Evolutionary conservation across 2,113 vertebrate genomes (phyloP), one percentile per base, ranked within the genome.

Genomic region (Tragelaphus strepsiceros): DNA sequence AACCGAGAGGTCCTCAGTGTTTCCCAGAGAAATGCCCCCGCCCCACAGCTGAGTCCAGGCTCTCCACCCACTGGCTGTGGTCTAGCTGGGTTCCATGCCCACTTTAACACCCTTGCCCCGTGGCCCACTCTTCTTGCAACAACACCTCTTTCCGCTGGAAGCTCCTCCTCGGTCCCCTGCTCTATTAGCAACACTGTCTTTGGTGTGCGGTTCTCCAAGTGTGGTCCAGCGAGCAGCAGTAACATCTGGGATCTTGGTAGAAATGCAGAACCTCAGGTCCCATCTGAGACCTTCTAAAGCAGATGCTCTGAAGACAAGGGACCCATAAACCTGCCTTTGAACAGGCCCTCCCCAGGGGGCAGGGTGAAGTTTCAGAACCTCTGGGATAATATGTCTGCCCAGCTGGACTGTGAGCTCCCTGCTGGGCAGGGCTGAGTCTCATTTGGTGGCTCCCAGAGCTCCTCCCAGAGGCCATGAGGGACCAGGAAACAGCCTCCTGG

Each of bases 21-120:
- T 39, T 15, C 71, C 30, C 17, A 24, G 59, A 87, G 46, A n/a
- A 32, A 30, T 6, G 35, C 10, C 1, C 24, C 9, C 17, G 7
- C 11, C 22, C 53, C 35, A 1, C 0, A 4, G 59, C 24, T 3
- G 61, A 39, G n/a, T 11, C 46, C 90, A 22, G n/a, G 53, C 46
- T 56, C 24, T 1, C 39, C 14, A 43, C 84, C n/a, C 13, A 0
- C 7, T 19, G 59, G 15, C 62, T 91, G 85, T 62, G n/a, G 13
- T 51, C 62, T 14, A 6, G 0, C 0, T 0, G 17, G 67, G 28
- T 14, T 49, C 83, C 77, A 49, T 4, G 17, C 4, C 51, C 32
- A 17, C 8, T 32, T 51, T 51, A 19, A 0, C 32, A 5, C 43
- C 39, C 21, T 54, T 46, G 2, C 35, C 22, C 64, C 35, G 6